Percentiles rank a stretch among this genome's conserved stretches.
Conservation (phyloP, 2,797 vertebrate species). For the Coregonus ussuriensis region DNA sequence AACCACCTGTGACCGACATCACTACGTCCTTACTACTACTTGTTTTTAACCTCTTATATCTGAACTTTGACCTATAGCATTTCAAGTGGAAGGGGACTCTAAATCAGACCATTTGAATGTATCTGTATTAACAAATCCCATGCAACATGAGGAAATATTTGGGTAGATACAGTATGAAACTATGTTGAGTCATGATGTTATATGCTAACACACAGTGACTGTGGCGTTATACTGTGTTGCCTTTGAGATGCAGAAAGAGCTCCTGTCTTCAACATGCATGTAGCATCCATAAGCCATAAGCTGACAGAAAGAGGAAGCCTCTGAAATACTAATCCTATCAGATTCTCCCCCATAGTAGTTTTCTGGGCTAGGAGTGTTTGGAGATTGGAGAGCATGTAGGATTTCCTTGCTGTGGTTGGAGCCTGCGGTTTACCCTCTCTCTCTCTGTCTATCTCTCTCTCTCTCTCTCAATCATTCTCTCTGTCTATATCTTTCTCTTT, state of each 20-base stretch:
- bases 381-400: conserved; percentile 27
- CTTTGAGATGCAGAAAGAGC: neutral
- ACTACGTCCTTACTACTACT: neutral
- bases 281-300: neutral
- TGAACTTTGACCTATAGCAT: neutral
- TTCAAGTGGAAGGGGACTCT: neutral
- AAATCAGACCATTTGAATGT: neutral
- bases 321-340: neutral
- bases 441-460: conserved; percentile 21
- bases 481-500: too few relatives aligned
- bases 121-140: neutral
- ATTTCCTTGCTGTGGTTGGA: conserved; percentile 47
- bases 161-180: neutral
- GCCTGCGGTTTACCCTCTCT: conserved; percentile 37
- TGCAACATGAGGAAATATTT: neutral
- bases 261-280: neutral
- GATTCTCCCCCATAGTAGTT: neutral
- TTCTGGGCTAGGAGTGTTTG: conserved; percentile 13
- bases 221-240: neutral
- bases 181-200: neutral
- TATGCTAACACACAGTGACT: neutral
- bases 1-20: neutral
- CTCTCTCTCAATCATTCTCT: conserved; percentile 36
- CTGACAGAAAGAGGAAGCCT: conserved; percentile 6
- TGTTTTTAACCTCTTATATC: neutral